Evolutionary conservation across 2,113 vertebrate species (phyloP), one percentile per base, ranked within the genome.

Genomic region (Diphyllodes magnificus): DNA sequence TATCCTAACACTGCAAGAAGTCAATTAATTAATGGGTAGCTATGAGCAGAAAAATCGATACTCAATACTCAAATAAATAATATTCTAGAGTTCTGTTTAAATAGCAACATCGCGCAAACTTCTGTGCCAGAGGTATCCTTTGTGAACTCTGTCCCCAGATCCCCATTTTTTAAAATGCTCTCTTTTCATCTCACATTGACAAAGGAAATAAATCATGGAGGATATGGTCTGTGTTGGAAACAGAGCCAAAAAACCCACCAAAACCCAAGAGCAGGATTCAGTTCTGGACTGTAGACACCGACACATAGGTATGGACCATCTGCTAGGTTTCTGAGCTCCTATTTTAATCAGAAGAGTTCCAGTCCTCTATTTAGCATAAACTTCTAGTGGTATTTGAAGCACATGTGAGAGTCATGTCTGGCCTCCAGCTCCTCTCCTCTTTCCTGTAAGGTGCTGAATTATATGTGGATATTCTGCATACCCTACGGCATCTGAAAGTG

Each of bases 1-100:
- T 70, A 50, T 54, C 53, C 49, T 60, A 82, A 56, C 50, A 73
- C 27, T 80, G 59, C 33, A 88, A 84, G 37, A 78, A 82, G 35
- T 40, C 45, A 82, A 91, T 86, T 95, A 92, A 92, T 82, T 90
- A 95, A 87, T 90, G 82, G 12, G 35, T 56, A 66, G 47, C 33
- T 90, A 51, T 77, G 31, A 85, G 44, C 21, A 83, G 76, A 90
- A 91, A 86, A 93, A 80, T 86, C 33, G 7, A 83, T 92, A 82
- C 47, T 78, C 61, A 42, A 50, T 95, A 86, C 24, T 82, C 71
- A 93, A 73, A 88, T 72, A 82, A 93, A 73, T n/a, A 86, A 64
- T 86, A 81, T 93, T 75, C 31, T 69, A 50, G 47, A 91, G 39
- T 59, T 47, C 25, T 66, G 37, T 78, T 64, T 66, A 83, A 96